Evolutionary conservation across 2,797 vertebrate species (phyloP).

Genomic region (Myripristis jacobus): DNA sequence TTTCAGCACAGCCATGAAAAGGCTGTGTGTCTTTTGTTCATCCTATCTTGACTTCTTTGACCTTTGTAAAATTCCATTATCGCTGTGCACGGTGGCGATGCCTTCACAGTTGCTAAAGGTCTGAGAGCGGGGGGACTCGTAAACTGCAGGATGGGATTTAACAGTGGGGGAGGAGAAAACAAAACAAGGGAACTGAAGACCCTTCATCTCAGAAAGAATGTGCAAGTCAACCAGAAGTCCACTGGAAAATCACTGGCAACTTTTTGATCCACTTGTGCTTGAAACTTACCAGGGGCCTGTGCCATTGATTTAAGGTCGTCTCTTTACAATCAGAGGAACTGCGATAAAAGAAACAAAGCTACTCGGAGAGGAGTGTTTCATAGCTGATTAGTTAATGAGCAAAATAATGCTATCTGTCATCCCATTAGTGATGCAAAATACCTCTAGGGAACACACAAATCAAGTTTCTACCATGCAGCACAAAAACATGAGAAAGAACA

Average conservation of each 20-base stretch:
- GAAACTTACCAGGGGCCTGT: background rate
- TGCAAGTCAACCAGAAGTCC: no score
- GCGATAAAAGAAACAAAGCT: background rate
- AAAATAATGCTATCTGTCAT: no score
- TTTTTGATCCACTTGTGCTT: background rate
- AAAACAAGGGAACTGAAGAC: background rate
- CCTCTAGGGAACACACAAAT: background rate
- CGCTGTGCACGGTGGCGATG: slow-evolving; percentile 34
- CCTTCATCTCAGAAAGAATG: slow-evolving; percentile 4
- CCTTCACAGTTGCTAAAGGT: slow-evolving; percentile 7
- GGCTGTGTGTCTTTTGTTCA: background rate
- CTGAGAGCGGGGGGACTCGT: slow-evolving; percentile 14
- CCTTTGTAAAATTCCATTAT: slow-evolving; percentile 61
- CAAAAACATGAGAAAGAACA: background rate
- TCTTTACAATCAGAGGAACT: slow-evolving; percentile 2
- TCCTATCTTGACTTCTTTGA: slow-evolving; percentile 29
- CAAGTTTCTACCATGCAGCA: background rate
- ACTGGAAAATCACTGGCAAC: background rate
- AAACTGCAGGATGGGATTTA: slow-evolving; percentile 29
- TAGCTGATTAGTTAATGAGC: background rate
- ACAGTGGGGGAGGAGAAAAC: slow-evolving; percentile 24
- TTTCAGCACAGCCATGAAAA: background rate
- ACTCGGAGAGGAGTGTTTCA: background rate
- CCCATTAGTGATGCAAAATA: background rate
- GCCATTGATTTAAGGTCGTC: background rate